Base-by-base conservation (phyloP, 2,888 invertebrate species). In the Trichogramma evanescens region DNA sequence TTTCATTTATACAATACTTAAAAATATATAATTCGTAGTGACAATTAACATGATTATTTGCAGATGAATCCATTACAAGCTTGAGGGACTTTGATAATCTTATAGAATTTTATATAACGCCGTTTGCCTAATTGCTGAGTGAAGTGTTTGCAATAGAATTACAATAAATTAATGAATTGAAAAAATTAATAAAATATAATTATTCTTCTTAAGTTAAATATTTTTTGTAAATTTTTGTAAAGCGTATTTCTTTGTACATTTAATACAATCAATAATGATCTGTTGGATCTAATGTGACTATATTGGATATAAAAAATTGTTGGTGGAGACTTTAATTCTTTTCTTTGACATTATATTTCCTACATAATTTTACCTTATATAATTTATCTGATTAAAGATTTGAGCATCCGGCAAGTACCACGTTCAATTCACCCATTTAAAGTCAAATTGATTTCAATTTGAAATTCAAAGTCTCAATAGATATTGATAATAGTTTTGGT, bases 51-150 rank as follows among this genome's bases (percentile, higher is more conserved):
- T 54, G 44, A 56, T 58, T 55, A 43, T 60, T 73, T 71, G 26
- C 68, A 77, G 76, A 73, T 54, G 75, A 75, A 66, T 75, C 78
- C 52, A 73, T 77, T 62, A 73, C 73, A 38, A 73, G 74, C 63
- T 69, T 78, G 52, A 70, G 71, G 63, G 78, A 78, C 58, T 69
- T 77, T 63, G 78, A 78, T 67, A 78, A 78, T 67, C 70, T 77
- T 63, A 73, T 77, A 60, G 76, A 75, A 67, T 73, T 78, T 64
- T 74, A 75, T 65, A 71, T 77, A 63, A 75, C 74, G 56, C 72
- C 74, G 41, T 66, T 71, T 63, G 61, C 63, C 63, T 61, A 65
- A 65, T 63, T 61, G 61, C 59, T 65, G 61, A 65, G 56, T 65
- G 56, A 64, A 58, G 50, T 49, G 50, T 62, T 58, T 66, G 61